Conservation (phyloP, 2,797 vertebrate species). For the Percopsis omiscomaycus region DNA sequence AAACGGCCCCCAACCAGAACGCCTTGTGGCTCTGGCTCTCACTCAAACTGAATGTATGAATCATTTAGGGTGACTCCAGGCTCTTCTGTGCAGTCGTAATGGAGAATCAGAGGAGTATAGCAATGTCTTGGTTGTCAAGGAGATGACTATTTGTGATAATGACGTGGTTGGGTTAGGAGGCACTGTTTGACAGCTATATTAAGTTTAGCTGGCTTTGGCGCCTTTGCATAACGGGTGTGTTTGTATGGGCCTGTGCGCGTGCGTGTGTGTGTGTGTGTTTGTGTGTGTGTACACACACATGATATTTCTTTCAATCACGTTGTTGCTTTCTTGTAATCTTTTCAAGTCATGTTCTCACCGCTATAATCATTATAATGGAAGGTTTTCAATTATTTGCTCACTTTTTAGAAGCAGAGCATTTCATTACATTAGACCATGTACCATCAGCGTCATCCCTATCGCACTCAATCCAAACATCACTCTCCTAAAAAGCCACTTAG, state of each 20-base stretch:
- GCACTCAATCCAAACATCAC: slow-evolving; percentile 53
- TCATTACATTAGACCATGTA: slow-evolving; percentile 25
- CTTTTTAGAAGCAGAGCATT: slow-evolving; percentile 30
- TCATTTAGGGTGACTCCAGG: slow-evolving; percentile 45
- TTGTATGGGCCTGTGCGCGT: not conserved
- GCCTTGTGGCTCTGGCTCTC: slow-evolving; percentile 55
- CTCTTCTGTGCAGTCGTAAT: slow-evolving; percentile 33
- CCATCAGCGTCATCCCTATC: slow-evolving; percentile 46
- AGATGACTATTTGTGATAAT: slow-evolving; percentile 62
- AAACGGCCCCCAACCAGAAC: slow-evolving; percentile 41
- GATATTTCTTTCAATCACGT: slow-evolving; percentile 21
- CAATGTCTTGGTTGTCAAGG: slow-evolving; percentile 43
- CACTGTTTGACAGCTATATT: not conserved
- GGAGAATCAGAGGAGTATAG: slow-evolving; percentile 29
- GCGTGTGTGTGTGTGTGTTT: slow-evolving; percentile 4
- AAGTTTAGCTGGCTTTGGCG: not conserved
- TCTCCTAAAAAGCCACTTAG: slow-evolving; percentile 38
- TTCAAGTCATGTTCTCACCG: slow-evolving; percentile 15
- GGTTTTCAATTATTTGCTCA: slow-evolving; percentile 18
- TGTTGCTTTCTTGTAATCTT: slow-evolving; percentile 23
- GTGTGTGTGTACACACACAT: slow-evolving; percentile 17
- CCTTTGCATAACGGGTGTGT: not conserved
- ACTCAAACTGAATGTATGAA: slow-evolving; percentile 58
- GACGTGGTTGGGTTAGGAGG: slow-evolving; percentile 34
- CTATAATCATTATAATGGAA: slow-evolving; percentile 13